A percentile compares a stretch with the other conserved stretches of the same genome.
These are phyloP conservation scores for Lucinisca nassula DNA, from an alignment of 2,888 invertebrate genomes.

Conservation along the genomic window DNA sequence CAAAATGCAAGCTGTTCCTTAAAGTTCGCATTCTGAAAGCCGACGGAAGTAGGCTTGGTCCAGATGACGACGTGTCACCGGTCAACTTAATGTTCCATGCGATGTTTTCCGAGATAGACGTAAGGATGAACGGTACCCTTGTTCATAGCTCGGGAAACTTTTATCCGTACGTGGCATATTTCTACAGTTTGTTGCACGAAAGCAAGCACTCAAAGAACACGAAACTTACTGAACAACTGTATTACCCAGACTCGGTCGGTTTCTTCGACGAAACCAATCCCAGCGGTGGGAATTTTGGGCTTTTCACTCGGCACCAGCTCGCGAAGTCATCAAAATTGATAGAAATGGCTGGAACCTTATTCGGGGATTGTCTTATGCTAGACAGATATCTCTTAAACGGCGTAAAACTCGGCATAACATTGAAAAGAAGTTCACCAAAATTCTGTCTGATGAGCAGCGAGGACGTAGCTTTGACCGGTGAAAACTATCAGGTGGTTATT, in stretches of 20 bases:
- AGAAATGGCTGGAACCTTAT: slow-evolving; percentile 10
- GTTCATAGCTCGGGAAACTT: background rate
- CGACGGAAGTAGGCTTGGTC: background rate
- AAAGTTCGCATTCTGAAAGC: background rate
- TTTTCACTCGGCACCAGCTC: background rate
- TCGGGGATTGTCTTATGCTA: slow-evolving; percentile 12
- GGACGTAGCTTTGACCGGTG: background rate
- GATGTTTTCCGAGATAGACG: background rate
- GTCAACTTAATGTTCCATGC: slow-evolving; percentile 2
- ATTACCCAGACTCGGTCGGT: background rate
- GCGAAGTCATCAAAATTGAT: background rate
- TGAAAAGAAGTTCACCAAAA: background rate
- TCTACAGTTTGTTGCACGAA: background rate
- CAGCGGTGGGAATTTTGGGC: slow-evolving; percentile 11
- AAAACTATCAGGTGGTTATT: slow-evolving; percentile 19
- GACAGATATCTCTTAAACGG: slow-evolving; percentile 30
- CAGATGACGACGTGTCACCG: background rate
- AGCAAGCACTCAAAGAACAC: background rate
- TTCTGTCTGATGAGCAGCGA: slow-evolving; percentile 23
- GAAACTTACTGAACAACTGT: background rate
- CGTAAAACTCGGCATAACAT: background rate
- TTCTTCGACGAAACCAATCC: slow-evolving; percentile 6
- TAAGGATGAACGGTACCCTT: background rate
- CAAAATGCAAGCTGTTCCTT: background rate
- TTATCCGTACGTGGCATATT: background rate